Conservation (phyloP, 1,140 invertebrate genomes). For the Bombus haemorrhoidalis region DNA sequence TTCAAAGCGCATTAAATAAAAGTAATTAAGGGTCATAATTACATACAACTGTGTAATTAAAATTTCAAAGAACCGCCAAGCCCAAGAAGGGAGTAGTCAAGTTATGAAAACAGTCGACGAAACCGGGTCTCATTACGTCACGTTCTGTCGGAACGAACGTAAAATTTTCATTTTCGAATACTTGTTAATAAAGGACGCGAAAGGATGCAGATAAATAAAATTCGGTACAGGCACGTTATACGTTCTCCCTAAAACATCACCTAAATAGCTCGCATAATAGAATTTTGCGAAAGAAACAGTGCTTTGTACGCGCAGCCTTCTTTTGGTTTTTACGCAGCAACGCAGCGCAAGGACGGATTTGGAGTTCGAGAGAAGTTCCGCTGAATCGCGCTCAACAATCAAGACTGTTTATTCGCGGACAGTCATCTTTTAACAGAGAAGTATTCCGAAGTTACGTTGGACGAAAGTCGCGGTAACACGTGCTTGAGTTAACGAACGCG, state of each 20-base stretch:
- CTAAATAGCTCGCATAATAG: neutral
- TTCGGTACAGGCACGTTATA: neutral
- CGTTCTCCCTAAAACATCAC: neutral
- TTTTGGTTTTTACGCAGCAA: neutral
- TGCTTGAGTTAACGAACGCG: neutral
- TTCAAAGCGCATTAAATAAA: conserved; percentile 6
- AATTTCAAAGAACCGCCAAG: neutral
- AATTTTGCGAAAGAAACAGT: neutral
- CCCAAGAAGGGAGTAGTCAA: neutral
- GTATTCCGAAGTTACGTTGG: neutral
- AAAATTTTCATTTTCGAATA: neutral
- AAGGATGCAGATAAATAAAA: neutral
- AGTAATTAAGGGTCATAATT: neutral
- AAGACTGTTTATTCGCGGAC: neutral
- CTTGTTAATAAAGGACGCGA: neutral
- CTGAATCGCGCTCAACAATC: neutral
- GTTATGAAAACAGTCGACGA: neutral
- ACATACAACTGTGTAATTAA: conserved; percentile 17
- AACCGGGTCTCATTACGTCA: neutral
- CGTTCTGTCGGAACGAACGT: neutral
- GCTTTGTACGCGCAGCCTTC: neutral
- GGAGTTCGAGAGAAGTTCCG: neutral
- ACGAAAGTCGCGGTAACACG: neutral
- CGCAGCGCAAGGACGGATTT: neutral
- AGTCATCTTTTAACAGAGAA: too few species aligned